These are phyloP conservation scores for Goniozus legneri DNA, from an alignment of 1,140 invertebrate species.

Conservation along the genomic window DNA sequence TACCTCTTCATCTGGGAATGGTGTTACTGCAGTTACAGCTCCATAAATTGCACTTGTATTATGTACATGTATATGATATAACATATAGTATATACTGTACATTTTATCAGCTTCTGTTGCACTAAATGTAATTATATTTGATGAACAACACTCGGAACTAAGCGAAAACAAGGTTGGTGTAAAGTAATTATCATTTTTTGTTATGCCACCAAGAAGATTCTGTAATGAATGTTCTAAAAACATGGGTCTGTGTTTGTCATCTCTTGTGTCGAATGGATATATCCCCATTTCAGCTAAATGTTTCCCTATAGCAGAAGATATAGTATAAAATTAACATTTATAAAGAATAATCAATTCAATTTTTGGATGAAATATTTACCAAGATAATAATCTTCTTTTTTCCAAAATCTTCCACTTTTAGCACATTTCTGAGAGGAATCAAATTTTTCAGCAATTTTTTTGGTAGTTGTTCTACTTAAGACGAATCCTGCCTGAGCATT, in stretches of 20 bases:
- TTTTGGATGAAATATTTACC: constrained; percentile 35
- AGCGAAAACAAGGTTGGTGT: constrained; percentile 49
- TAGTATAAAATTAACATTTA: constrained; percentile 3
- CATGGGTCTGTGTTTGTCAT: constrained; percentile 43
- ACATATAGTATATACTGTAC: constrained; percentile 50
- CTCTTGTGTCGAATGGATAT: constrained; percentile 53
- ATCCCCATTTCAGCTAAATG: constrained; percentile 49
- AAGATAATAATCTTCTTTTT: constrained; percentile 59
- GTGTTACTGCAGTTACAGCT: constrained; percentile 36
- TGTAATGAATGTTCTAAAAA: constrained; percentile 56
- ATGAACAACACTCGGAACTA: constrained; percentile 46
- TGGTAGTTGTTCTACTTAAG: constrained; percentile 47
- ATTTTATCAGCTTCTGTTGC: constrained; percentile 51
- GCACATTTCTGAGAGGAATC: constrained; percentile 44
- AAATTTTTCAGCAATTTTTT: constrained; percentile 43
- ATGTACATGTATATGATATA: constrained; percentile 50
- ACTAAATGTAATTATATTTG: constrained; percentile 48
- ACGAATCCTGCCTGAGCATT: constrained; percentile 55
- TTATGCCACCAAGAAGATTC: constrained; percentile 49
- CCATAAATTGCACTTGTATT: constrained; percentile 34
- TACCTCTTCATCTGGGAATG: constrained; percentile 42
- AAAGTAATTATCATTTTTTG: constrained; percentile 48
- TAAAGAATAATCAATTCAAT: neutral
- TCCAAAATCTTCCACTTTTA: constrained; percentile 54
- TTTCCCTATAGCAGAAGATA: constrained; percentile 41